phyloP scores from a whole-genome alignment of 2,113 vertebrate genomes.

The Mastomys natalensis region DNA sequence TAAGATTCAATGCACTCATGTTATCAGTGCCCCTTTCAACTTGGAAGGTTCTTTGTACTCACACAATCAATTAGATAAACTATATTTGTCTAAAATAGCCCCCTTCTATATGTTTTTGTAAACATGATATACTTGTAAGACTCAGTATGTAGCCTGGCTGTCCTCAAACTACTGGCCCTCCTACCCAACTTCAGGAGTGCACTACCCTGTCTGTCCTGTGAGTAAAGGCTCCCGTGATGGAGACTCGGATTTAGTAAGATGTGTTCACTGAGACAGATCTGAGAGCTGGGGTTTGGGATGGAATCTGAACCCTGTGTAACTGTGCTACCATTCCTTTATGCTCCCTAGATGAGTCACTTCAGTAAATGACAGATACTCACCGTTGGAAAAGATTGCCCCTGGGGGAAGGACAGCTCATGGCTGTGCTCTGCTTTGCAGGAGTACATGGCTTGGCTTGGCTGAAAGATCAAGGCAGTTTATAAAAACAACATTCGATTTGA shows the following conservation, averaged over 20 bases:
- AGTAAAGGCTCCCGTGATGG: neutral
- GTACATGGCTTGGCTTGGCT: slow-evolving; percentile 97
- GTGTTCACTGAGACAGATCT: neutral
- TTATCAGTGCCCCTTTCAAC: neutral
- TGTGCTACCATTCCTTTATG: fast-evolving
- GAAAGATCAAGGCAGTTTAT: slow-evolving; percentile 70
- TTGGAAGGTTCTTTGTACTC: neutral
- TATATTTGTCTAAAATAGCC: neutral
- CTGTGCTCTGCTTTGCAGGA: slow-evolving; percentile 98
- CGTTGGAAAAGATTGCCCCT: slow-evolving; percentile 96
- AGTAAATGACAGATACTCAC: slow-evolving; percentile 83
- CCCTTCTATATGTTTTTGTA: neutral
- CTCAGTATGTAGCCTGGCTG: neutral
- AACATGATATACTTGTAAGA: neutral
- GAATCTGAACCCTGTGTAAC: neutral
- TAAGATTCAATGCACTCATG: neutral
- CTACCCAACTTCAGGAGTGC: neutral
- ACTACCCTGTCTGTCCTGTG: neutral
- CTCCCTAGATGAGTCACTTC: too few relatives aligned
- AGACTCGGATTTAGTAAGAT: neutral
- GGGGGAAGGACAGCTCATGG: slow-evolving; percentile 97
- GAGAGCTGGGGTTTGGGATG: neutral
- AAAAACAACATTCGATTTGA: neutral
- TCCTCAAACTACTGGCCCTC: neutral
- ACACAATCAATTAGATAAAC: neutral